Base-by-base conservation (phyloP, 2,888 invertebrate species). In the Drosophila quinaria region DNA sequence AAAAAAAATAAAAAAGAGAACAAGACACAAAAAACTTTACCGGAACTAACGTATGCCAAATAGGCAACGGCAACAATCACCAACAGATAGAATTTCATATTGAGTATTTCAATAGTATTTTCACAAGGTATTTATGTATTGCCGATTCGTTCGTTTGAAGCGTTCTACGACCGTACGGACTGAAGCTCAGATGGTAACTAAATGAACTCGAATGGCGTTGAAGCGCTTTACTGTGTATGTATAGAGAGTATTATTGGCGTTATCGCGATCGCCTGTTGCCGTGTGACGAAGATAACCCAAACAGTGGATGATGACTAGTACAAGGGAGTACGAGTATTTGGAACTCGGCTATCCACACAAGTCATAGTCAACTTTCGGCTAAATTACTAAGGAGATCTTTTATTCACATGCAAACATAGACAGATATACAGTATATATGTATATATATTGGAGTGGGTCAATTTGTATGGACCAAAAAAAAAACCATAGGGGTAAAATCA, bases 31-130 rank as follows among this genome's bases (percentile, higher is more conserved):
- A 9, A 25, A 15, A 44, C 10, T 62, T 82, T 91, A 92, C 92
- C 92, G 44, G 86, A 86, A 64, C 80, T 85, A 61, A 88, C 91
- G 71, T 90, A 91, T 56, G 83, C 82, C 84, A 92, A 66, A 78
- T 80, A 91, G 47, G 80, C 82, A 58, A 87, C 10, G 11, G 89
- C 90, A n/a, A 78, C 69, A 5, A 89, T 50, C 22, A 84, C 70
- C 75, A 85, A 71, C 49, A 87, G 60, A 68, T 70, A 74, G 62
- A 76, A 89, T 71, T 89, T 89, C 91, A 92, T 91, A 62, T 76
- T 78, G 46, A 67, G 33, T 78, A 65, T 64, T 72, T 69, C 33
- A 49, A 37, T 46, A 33, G 22, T 47, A 33, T 44, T 33, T 9
- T 11, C 37, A 59, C 44, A 17, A 35, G 1, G 8, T 35, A 35